phyloP scores from a whole-genome alignment of 2,113 vertebrate species.

The Aphyosemion australe region DNA sequence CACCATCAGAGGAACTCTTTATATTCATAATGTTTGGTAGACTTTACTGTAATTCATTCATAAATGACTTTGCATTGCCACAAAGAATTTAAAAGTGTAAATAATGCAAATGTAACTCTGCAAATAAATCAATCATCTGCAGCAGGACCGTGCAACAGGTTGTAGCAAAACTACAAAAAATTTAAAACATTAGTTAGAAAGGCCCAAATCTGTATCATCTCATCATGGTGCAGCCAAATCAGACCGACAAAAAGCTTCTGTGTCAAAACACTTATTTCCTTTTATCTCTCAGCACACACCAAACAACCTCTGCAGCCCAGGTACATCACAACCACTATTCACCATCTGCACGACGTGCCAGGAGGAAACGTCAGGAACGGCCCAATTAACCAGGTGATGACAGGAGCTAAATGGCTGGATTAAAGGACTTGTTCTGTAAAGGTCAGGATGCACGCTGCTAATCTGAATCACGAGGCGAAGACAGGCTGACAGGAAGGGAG shows the following conservation, averaged over 20 bases:
- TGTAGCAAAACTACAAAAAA: neutral
- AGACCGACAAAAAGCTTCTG: slow-evolving; percentile 8
- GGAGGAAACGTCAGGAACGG: slow-evolving; percentile 69
- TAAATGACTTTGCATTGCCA: no score
- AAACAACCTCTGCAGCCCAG: slow-evolving; percentile 46
- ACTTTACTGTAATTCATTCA: no score
- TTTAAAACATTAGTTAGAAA: neutral
- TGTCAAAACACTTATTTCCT: slow-evolving; percentile 47
- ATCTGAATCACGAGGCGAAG: slow-evolving; percentile 75
- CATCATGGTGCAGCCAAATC: slow-evolving; percentile 14
- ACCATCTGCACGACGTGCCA: slow-evolving; percentile 49
- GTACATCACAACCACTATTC: slow-evolving; percentile 54
- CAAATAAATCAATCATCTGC: no score
- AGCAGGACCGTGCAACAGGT: neutral
- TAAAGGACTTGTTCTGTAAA: slow-evolving; percentile 74
- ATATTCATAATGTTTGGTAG: no score
- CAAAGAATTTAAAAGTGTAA: no score
- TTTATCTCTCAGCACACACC: slow-evolving; percentile 50
- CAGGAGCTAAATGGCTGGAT: slow-evolving; percentile 73
- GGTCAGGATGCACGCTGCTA: slow-evolving; percentile 71
- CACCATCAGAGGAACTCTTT: no score
- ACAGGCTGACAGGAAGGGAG: slow-evolving; percentile 73
- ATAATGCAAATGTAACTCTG: no score
- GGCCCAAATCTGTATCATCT: no score
- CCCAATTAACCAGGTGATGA: slow-evolving; percentile 75